Percentiles rank a stretch among this genome's conserved stretches.
Conservation (phyloP, 2,113 vertebrate genomes). For the Paedocypris sp. region DNA sequence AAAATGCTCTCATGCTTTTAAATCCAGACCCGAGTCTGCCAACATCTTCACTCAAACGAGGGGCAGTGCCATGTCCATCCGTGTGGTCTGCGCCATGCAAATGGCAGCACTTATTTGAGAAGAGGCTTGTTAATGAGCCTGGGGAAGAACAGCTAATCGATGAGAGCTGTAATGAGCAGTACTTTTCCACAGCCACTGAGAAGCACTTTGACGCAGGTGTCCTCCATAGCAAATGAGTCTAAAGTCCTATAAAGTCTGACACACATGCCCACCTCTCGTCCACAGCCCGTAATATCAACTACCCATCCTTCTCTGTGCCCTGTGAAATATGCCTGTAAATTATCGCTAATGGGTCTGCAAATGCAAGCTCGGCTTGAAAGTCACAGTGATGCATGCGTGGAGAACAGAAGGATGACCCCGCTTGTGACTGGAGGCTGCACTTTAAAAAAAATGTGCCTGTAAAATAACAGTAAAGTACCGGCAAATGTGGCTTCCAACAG, state of each 20-base stretch:
- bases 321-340: constrained; percentile 47
- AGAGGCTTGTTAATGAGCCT: background rate
- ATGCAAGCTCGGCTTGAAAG: constrained; percentile 31
- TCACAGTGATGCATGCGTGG: constrained; percentile 38
- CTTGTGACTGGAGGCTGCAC: background rate
- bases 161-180: constrained; percentile 1
- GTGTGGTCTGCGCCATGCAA: background rate
- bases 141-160: constrained; percentile 16
- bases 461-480: too few species aligned
- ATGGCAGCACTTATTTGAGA: background rate
- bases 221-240: background rate
- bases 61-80: background rate
- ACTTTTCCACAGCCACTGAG: background rate
- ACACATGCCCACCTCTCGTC: background rate
- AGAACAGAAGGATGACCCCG: constrained; percentile 35
- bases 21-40: background rate
- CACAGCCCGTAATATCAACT: constrained; percentile 31
- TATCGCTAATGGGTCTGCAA: constrained; percentile 47
- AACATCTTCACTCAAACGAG: background rate
- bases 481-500: too few species aligned
- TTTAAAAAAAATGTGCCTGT: too few species aligned
- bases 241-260: background rate
- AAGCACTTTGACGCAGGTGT: background rate
- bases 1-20: constrained; percentile 12
- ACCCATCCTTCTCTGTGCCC: constrained; percentile 40